Base-by-base conservation (phyloP, 2,888 invertebrate genomes). In the Dynastes hyllus region DNA sequence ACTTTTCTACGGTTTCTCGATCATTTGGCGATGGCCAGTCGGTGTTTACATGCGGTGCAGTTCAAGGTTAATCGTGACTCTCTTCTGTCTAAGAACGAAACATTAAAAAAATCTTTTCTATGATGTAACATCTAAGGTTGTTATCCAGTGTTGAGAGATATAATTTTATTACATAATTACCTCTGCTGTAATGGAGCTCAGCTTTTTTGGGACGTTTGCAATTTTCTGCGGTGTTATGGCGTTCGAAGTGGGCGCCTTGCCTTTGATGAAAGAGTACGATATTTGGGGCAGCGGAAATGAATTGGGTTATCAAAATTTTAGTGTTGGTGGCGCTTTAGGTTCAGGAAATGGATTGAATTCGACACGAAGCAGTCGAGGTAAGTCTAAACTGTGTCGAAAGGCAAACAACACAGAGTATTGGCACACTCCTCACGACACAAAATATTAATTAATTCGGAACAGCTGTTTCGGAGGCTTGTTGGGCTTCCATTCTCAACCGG, bases 211-310 rank as follows among this genome's bases (percentile, higher is more conserved):
- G 2, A 45, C 1, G 8, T 45, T 45, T 11, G 8, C 45, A 2
- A 45, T 45, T 11, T 45, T 45, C 1, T 45, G 2, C 45, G 9
- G 45, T 8, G 53, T 53, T 53, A 13, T n/a, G 53, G 16, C 16
- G 37, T 37, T 66, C 37, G 5, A 45, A 66, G 16, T 16, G 13
- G 40, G 40, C 63, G 53, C 77, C 9, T 29, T 71, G 8, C 83
- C 83, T 8, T 22, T 79, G 37, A 29, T 82, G 16, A 69, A 65
- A 8, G 81, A 80, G 76, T 81, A 82, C 40, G 86, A 86, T 83
- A 85, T 86, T 70, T 86, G 86, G 86, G 80, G 81, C 13, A 85
- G 83, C 70, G 75, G 78, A 13, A 75, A 75, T 61, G 78, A 63
- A 37, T n/a, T 71, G 51, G 9, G 27, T 16, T 40, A 27, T 61